phyloP scores from a whole-genome alignment of 2,888 invertebrate species.

The Leptinotarsa haldemani region DNA sequence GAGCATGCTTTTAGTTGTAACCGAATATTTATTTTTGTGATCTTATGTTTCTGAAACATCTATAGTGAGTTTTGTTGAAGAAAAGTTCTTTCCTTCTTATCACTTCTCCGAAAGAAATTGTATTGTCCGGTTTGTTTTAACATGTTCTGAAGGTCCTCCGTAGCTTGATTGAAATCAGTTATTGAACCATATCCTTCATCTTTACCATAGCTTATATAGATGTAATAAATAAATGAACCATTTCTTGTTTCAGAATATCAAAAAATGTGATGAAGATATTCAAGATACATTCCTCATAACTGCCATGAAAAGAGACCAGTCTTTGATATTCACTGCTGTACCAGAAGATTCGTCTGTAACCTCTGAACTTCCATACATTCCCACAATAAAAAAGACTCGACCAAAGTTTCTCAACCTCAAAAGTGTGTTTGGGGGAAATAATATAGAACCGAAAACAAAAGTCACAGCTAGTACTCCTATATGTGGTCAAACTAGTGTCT shows the following conservation, averaged over 20 bases:
- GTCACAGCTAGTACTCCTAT: conserved; percentile 63
- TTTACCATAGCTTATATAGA: too few relatives aligned
- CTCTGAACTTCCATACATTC: conserved; percentile 45
- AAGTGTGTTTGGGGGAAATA: conserved; percentile 56
- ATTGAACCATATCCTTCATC: too few relatives aligned
- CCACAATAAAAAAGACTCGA: conserved; percentile 53
- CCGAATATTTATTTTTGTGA: too few relatives aligned
- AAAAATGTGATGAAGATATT: conserved; percentile 59
- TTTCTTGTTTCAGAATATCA: conserved; percentile 25
- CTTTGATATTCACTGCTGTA: conserved; percentile 84
- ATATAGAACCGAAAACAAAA: conserved; percentile 36
- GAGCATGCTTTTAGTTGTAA: too few relatives aligned
- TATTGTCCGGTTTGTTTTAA: too few relatives aligned
- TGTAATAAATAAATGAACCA: neutral
- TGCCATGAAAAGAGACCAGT: conserved; percentile 82
- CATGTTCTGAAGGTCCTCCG: too few relatives aligned
- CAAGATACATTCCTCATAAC: conserved; percentile 63
- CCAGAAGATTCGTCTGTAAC: conserved; percentile 72
- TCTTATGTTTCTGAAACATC: too few relatives aligned
- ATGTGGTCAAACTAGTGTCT: conserved; percentile 79
- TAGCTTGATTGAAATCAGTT: too few relatives aligned
- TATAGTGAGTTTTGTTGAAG: too few relatives aligned
- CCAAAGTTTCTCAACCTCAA: conserved; percentile 64
- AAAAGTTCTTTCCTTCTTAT: too few relatives aligned
- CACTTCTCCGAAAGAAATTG: too few relatives aligned